Conservation (phyloP, 2,113 vertebrate genomes). For the Megalops atlanticus region DNA sequence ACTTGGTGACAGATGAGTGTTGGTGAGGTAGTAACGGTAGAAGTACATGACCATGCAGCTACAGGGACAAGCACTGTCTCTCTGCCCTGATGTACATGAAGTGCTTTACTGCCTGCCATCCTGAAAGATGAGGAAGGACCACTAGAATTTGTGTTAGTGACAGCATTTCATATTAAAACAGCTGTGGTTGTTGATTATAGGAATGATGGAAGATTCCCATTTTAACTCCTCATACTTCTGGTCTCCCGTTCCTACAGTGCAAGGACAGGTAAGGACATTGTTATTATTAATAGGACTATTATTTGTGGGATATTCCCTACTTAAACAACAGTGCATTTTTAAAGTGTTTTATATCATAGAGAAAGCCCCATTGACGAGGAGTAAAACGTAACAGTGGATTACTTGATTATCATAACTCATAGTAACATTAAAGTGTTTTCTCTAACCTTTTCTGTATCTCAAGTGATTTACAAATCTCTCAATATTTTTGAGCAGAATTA, state of each 20-base stretch:
- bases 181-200: slow-evolving; percentile 67
- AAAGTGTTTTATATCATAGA: background rate
- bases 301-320: background rate
- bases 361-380: too few species aligned
- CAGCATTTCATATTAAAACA: slow-evolving; percentile 5
- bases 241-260: slow-evolving; percentile 90
- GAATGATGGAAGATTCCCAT: slow-evolving; percentile 99
- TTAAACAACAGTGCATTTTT: background rate
- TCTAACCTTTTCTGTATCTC: background rate
- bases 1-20: background rate
- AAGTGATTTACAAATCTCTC: background rate
- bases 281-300: background rate
- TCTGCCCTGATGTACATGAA: background rate
- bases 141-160: background rate
- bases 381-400: too few species aligned
- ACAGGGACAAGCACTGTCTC: too few species aligned
- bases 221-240: slow-evolving; percentile 99
- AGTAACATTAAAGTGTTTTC: background rate
- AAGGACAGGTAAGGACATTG: slow-evolving; percentile 82
- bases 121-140: background rate
- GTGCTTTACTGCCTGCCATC: background rate
- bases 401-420: too few species aligned
- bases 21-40: background rate
- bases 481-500: background rate
- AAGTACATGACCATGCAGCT: too few species aligned